A percentile compares a stretch with the other conserved stretches of the same genome.
Conservation (phyloP, 2,797 vertebrate species). For the Poeciliopsis presidionis region DNA sequence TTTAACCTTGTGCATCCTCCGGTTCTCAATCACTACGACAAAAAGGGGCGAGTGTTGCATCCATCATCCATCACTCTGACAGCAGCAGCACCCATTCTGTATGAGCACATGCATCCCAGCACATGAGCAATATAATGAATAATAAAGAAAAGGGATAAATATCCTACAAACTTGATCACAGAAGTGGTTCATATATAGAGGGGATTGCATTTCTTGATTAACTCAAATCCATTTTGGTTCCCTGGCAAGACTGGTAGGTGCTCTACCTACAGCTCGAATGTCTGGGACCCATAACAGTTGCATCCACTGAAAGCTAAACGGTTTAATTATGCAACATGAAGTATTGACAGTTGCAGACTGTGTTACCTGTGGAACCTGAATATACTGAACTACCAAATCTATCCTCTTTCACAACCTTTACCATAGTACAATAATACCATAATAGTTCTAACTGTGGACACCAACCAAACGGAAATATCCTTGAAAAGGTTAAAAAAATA, state of each 20-base stretch:
- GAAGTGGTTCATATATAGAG: neutral
- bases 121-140: neutral
- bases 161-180: neutral
- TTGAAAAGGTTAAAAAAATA: neutral
- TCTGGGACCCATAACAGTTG: neutral
- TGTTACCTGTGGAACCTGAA: neutral
- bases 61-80: slow-evolving; percentile 55
- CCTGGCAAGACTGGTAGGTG: neutral
- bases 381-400: neutral
- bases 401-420: neutral
- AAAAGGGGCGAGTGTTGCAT: slow-evolving; percentile 16
- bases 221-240: neutral
- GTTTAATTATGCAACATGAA: neutral
- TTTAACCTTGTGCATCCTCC: slow-evolving; percentile 3
- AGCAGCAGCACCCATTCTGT: neutral
- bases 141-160: slow-evolving; percentile 1
- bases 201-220: neutral
- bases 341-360: neutral
- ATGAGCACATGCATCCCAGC: neutral
- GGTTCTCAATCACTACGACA: slow-evolving; percentile 39
- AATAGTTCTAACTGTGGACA: neutral
- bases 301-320: neutral
- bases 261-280: neutral
- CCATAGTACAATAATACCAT: neutral
- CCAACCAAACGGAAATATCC: neutral